phyloP scores from a whole-genome alignment of 2,113 vertebrate genomes.

The Pteronura brasiliensis region DNA sequence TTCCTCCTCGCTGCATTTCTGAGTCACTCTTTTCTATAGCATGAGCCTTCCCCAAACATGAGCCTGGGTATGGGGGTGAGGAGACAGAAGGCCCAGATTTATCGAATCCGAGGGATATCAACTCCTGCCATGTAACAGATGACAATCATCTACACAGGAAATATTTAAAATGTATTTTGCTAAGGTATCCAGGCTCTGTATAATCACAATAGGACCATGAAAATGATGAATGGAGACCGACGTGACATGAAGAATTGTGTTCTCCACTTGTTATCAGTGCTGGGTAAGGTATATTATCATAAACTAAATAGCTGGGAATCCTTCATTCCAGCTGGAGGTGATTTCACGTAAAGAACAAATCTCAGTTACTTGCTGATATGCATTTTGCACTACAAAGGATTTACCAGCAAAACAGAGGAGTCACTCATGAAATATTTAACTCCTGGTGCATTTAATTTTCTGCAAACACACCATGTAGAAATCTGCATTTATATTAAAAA shows the following conservation, averaged over 20 bases:
- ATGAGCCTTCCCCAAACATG: neutral
- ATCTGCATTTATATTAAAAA: conserved; percentile 11
- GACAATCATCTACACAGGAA: neutral
- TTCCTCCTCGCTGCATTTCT: neutral
- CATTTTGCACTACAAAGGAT: conserved; percentile 34
- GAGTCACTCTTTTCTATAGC: neutral
- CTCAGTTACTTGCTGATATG: neutral
- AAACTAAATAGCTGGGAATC: conserved; percentile 34
- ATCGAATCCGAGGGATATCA: neutral
- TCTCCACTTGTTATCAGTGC: conserved; percentile 30
- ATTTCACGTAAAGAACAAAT: conserved; percentile 39
- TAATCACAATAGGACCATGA: neutral
- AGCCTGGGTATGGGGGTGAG: neutral
- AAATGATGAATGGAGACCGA: conserved; percentile 29
- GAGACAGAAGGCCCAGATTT: neutral
- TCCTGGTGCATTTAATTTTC: conserved; percentile 32
- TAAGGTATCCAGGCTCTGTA: neutral
- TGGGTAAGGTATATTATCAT: conserved; percentile 42
- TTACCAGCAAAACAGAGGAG: conserved; percentile 11
- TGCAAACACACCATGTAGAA: neutral
- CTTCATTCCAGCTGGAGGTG: conserved; percentile 12
- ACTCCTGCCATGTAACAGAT: neutral
- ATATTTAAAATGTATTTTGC: conserved; percentile 28
- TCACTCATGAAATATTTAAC: conserved; percentile 38
- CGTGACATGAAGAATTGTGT: conserved; percentile 41